phyloP scores from a whole-genome alignment of 53 echinoderm and acorn worm genomes.

The Mesocentrotus franciscanus region DNA sequence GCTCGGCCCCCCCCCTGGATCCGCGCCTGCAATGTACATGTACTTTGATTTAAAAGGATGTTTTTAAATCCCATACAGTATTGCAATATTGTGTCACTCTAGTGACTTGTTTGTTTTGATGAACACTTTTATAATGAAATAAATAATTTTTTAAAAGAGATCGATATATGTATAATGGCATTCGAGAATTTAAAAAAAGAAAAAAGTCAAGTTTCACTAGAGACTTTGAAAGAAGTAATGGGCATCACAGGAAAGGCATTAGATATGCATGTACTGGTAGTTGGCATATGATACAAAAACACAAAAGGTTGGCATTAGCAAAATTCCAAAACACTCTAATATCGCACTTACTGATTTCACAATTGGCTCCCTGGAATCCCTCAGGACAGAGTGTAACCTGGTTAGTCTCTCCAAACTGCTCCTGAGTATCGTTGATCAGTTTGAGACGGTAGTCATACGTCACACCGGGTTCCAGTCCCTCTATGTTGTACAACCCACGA shows the following conservation, averaged over 20 bases:
- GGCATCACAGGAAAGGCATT: not conserved
- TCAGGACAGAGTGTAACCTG: constrained; percentile 64
- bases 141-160: not conserved
- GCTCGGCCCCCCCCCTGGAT: too few relatives aligned
- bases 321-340: not conserved
- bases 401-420: constrained; percentile 69
- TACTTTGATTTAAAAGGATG: not conserved
- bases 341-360: constrained; percentile 63
- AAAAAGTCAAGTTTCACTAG: too few relatives aligned
- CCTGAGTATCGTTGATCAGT: constrained; percentile 58
- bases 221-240: not conserved
- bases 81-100: not conserved
- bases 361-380: constrained; percentile 73
- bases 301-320: not conserved
- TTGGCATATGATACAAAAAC: not conserved
- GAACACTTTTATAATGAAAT: not conserved
- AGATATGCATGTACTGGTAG: not conserved
- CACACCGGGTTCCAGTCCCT: constrained; percentile 53
- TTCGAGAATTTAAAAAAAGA: too few relatives aligned
- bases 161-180: not conserved
- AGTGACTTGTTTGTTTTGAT: not conserved
- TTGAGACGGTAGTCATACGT: constrained; percentile 69
- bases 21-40: not conserved
- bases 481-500: constrained; percentile 64
- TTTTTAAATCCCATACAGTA: not conserved